phyloP scores from a whole-genome alignment of 2,113 vertebrate species.

The Aldabrachelys gigantea region DNA sequence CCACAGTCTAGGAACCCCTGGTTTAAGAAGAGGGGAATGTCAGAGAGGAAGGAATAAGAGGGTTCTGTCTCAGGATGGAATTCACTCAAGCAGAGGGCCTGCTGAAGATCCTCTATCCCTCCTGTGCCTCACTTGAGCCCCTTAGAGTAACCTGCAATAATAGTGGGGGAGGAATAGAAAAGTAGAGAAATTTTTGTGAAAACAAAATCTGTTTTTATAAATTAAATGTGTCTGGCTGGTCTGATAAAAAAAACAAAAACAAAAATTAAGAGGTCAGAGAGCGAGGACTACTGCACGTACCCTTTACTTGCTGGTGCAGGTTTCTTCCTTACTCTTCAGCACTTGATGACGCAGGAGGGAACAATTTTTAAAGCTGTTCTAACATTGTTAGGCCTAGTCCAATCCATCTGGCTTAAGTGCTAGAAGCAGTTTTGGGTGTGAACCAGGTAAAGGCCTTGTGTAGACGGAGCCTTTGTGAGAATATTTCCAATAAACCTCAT shows the following conservation, averaged over 20 bases:
- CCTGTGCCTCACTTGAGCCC: background rate
- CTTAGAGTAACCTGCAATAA: background rate
- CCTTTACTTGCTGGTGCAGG: background rate
- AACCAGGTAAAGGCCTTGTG: slow-evolving; percentile 45
- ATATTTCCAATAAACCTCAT: background rate
- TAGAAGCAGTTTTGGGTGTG: slow-evolving; percentile 22
- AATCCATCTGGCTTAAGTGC: background rate
- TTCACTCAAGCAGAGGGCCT: background rate
- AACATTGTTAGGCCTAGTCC: background rate
- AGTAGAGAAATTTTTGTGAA: background rate
- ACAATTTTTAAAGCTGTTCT: background rate
- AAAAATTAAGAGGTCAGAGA: background rate
- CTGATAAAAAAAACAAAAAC: background rate
- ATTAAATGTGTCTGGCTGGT: background rate
- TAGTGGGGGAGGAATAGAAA: background rate
- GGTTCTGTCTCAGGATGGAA: background rate
- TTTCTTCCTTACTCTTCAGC: background rate
- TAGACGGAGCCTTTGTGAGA: background rate
- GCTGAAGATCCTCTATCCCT: background rate
- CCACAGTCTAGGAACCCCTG: background rate
- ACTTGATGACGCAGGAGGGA: background rate
- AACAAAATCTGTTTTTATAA: background rate
- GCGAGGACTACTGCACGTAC: background rate
- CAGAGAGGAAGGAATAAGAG: background rate
- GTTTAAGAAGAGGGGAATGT: background rate